Base-by-base conservation (phyloP, 2,888 invertebrate genomes). In the Thyatira batis region DNA sequence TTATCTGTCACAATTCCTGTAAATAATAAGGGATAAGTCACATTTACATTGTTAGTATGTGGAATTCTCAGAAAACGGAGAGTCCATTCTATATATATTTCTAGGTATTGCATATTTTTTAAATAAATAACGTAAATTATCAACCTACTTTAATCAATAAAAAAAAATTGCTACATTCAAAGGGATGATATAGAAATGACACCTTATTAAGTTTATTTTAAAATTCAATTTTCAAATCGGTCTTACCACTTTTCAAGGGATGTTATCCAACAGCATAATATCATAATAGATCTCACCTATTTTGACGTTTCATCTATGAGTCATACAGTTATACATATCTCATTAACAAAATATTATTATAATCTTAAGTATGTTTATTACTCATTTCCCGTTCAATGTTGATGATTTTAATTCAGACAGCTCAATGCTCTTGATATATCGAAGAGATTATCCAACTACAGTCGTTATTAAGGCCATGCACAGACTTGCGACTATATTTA, bases 381-480 rank as follows among this genome's bases (percentile, higher is more conserved):
- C 70, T 79, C 78, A 80, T 68, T 73, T 82, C 74, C 76, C 70
- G 75, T 63, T 71, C 64, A 61, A 71, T 73, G 68, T 75, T 77
- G 80, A 83, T 76, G 78, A 79, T 78, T 76, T 78, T 73, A 73
- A 69, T 62, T 75, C 67, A 52, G 80, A 82, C 80, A 76, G 75
- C 74, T 82, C 74, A 75, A 74, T 73, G 77, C 76, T 76, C 73
- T 76, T 87, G 87, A 89, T 89, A 82, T 84, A 89, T 86, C 73
- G 82, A 82, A 76, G 80, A 80, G 85, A 86, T 87, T 89, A 87
- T 76, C 77, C 71, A 17, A 70, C 65, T 72, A 69, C 69, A 69
- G 68, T 68, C 60, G 65, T 63, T 54, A 20, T 60, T 63, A 60
- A 78, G 72, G 80, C 57, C 8, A 51, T 21, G 51, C 53, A 45